Percentiles rank a stretch among this genome's conserved stretches.
Evolutionary conservation across 2,888 invertebrate species (phyloP).

Genomic region (Tholera decimalis): DNA sequence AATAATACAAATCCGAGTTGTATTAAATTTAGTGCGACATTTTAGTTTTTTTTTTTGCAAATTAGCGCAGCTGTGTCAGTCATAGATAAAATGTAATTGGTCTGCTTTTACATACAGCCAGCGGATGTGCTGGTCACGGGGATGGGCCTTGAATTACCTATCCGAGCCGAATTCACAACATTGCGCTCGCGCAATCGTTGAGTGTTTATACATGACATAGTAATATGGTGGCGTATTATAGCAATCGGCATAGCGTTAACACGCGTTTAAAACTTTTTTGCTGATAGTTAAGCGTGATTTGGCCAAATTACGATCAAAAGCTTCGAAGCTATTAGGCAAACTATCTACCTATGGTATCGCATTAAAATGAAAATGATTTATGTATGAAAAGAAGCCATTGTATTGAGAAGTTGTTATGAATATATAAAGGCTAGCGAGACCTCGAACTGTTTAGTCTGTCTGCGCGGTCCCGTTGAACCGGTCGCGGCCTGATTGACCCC

Average conservation of each 20-base stretch:
- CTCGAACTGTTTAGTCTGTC: conserved; percentile 87
- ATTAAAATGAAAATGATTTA: conserved; percentile 29
- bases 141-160: conserved; percentile 84
- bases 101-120: conserved; percentile 74
- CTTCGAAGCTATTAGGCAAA: conserved; percentile 3
- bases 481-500: conserved; percentile 79
- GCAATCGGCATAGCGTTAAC: conserved; percentile 45
- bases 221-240: conserved; percentile 57
- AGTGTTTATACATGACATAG: conserved; percentile 70
- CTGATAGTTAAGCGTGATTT: background rate
- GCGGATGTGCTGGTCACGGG: conserved; percentile 84
- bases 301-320: conserved; percentile 12
- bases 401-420: conserved; percentile 75
- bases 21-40: conserved; percentile 24
- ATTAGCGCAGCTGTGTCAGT: conserved; percentile 49
- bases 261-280: conserved; percentile 21
- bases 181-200: conserved; percentile 70
- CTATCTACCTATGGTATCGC: background rate
- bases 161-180: conserved; percentile 82
- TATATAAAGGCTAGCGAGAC: conserved; percentile 84
- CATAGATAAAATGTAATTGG: conserved; percentile 65
- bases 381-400: conserved; percentile 56
- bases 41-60: conserved; percentile 41
- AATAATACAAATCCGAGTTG: conserved; percentile 11
- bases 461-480: conserved; percentile 80